These are phyloP conservation scores for Pyrocephalus nanus DNA, from an alignment of 2,797 vertebrate genomes.

Conservation along the genomic window DNA sequence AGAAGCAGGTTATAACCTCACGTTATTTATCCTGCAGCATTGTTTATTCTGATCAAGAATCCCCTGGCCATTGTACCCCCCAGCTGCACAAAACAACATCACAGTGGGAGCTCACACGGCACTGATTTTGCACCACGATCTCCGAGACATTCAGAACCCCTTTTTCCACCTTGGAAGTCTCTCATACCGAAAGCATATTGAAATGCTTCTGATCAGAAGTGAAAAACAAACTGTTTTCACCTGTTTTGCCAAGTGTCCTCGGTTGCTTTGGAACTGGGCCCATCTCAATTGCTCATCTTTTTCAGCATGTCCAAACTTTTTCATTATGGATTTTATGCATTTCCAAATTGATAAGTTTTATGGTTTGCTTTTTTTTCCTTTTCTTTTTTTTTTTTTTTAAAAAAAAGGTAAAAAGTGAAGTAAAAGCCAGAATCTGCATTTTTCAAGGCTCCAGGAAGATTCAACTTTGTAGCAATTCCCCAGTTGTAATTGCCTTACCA, in stretches of 20 bases:
- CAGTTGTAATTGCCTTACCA: neutral
- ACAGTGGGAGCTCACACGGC: neutral
- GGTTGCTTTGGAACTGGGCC: neutral
- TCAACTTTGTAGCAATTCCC: neutral
- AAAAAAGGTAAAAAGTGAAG: neutral
- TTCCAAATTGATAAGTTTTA: neutral
- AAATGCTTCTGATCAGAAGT: neutral
- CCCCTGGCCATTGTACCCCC: neutral
- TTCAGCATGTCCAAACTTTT: neutral
- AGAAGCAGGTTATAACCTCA: neutral
- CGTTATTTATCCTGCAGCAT: neutral
- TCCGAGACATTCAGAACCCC: neutral
- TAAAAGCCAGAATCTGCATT: neutral
- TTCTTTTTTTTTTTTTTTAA: too few species aligned
- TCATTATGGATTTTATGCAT: neutral
- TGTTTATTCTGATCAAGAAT: neutral
- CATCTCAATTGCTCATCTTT: neutral
- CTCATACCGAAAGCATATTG: neutral
- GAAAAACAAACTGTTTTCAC: neutral
- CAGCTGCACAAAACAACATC: neutral
- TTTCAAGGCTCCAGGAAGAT: conserved; percentile 11
- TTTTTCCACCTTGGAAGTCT: neutral
- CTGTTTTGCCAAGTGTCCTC: neutral
- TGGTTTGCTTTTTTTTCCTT: too few species aligned
- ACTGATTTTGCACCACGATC: neutral